Percentiles rank a stretch among this genome's conserved stretches.
Conservation (phyloP, 2,888 invertebrate species). For the Pandemis corylana region DNA sequence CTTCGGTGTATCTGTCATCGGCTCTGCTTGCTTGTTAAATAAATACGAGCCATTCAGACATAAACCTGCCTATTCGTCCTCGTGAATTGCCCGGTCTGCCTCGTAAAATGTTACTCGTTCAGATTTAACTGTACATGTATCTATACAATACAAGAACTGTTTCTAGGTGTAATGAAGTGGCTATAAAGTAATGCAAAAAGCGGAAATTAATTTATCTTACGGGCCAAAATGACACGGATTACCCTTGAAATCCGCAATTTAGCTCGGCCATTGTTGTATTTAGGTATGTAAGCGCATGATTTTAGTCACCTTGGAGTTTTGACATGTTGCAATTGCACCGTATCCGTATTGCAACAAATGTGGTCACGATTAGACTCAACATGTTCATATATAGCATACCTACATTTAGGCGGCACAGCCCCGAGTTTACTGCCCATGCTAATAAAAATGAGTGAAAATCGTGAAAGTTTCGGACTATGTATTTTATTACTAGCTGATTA, state of each 20-base stretch:
- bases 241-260: background rate
- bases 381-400: background rate
- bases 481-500: background rate
- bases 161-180: conserved; percentile 13
- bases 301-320: background rate
- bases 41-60: conserved; percentile 60
- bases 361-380: background rate
- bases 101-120: conserved; percentile 46
- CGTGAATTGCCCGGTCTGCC: conserved; percentile 49
- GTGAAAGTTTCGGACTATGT: background rate
- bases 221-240: background rate
- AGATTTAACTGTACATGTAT: conserved; percentile 34
- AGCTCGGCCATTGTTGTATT: background rate
- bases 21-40: conserved; percentile 59
- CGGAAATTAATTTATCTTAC: background rate
- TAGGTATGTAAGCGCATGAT: background rate
- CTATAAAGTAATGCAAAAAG: background rate
- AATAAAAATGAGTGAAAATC: conserved; percentile 6
- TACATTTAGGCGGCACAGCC: background rate
- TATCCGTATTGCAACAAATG: background rate
- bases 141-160: background rate
- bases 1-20: conserved; percentile 62
- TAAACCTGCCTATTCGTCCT: conserved; percentile 61
- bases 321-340: background rate
- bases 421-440: background rate